These are phyloP conservation scores for Proteles cristata DNA, from an alignment of 2,113 vertebrate genomes.

Conservation along the genomic window DNA sequence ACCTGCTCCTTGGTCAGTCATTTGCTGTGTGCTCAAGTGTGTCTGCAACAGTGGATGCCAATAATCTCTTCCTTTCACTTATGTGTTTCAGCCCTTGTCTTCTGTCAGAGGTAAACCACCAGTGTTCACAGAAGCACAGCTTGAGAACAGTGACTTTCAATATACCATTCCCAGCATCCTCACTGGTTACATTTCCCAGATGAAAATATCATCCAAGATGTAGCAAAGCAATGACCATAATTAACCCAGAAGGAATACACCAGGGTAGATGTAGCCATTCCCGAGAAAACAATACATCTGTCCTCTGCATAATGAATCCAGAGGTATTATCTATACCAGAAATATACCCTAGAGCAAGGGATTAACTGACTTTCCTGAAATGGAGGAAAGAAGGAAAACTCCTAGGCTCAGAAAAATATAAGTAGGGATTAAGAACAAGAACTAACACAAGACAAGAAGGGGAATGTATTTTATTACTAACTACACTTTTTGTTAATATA, in stretches of 20 bases:
- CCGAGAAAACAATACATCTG: not conserved
- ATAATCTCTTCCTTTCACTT: not conserved
- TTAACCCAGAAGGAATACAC: not conserved
- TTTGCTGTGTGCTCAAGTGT: not conserved
- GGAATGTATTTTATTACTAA: not conserved
- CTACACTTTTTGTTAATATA: not conserved
- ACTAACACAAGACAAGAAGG: not conserved
- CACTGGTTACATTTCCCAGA: not conserved
- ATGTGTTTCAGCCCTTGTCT: not conserved
- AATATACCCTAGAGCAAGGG: not conserved
- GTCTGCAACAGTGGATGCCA: not conserved
- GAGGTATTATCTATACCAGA: not conserved
- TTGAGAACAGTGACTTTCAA: not conserved
- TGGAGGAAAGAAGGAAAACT: not conserved
- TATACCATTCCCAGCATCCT: not conserved
- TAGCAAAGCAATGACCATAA: not conserved
- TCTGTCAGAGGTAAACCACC: not conserved
- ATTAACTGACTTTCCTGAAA: not conserved
- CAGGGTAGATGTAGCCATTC: not conserved
- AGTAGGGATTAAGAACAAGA: not conserved
- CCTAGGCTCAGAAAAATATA: not conserved
- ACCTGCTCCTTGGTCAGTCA: not conserved
- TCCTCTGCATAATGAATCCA: not conserved
- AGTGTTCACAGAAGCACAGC: not conserved
- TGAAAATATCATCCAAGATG: not conserved